phyloP scores from a whole-genome alignment of 2,113 vertebrate genomes.

The Nerophis ophidion region DNA sequence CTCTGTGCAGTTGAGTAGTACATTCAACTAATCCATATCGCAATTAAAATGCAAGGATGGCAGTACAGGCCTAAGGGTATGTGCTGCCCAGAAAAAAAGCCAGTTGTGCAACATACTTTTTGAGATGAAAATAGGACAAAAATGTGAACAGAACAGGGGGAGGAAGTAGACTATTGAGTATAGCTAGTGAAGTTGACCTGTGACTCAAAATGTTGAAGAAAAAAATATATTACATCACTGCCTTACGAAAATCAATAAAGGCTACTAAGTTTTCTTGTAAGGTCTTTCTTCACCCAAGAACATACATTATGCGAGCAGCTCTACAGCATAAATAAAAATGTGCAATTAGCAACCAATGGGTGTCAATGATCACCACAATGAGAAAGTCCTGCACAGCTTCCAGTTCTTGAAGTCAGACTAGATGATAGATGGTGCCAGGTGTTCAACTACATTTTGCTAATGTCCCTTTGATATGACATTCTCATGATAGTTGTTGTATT shows the following conservation, averaged over 20 bases:
- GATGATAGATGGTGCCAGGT: neutral
- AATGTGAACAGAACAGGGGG: neutral
- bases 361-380: neutral
- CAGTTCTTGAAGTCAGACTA: conserved; percentile 6
- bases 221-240: neutral
- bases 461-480: neutral
- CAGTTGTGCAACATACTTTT: neutral
- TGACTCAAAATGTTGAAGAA: neutral
- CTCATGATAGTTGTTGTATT: too few relatives aligned
- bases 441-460: neutral
- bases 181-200: neutral
- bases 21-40: conserved; percentile 26
- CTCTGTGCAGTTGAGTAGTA: conserved; percentile 7
- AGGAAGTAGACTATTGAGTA: neutral
- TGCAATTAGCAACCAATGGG: conserved; percentile 9
- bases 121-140: neutral
- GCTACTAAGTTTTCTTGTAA: neutral
- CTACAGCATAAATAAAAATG: neutral
- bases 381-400: neutral
- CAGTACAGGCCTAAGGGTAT: neutral
- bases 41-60: conserved; percentile 27
- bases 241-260: neutral
- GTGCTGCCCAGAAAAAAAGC: neutral
- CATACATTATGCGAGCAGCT: conserved; percentile 7
- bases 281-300: neutral